phyloP scores from a whole-genome alignment of 2,797 vertebrate species.

The Hydrophis major region DNA sequence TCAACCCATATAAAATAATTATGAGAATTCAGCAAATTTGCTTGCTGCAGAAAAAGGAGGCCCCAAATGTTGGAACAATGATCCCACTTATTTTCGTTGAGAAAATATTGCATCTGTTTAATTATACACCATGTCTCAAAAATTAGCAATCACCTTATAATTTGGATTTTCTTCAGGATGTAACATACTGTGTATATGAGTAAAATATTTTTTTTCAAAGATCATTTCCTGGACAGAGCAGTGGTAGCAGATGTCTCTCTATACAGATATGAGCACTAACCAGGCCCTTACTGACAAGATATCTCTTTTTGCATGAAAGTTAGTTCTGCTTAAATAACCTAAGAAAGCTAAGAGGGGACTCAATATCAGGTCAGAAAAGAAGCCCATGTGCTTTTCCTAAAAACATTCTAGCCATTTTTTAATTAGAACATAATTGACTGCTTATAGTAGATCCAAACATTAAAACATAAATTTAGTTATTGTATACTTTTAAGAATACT shows the following conservation, averaged over 20 bases:
- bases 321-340: conserved; percentile 63
- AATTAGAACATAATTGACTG: conserved; percentile 20
- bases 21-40: too few species aligned
- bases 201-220: conserved; percentile 59
- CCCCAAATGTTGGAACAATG: not conserved
- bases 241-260: conserved; percentile 66
- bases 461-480: conserved; percentile 6
- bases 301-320: conserved; percentile 60
- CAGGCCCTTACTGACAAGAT: conserved; percentile 66
- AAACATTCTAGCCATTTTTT: conserved; percentile 60
- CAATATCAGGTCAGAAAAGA: conserved; percentile 55
- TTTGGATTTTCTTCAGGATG: conserved; percentile 57
- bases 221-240: conserved; percentile 67
- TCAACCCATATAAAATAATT: not conserved
- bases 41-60: not conserved
- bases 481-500: not conserved
- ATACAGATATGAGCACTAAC: conserved; percentile 64
- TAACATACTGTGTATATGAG: conserved; percentile 45
- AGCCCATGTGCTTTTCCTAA: not conserved
- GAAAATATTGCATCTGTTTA: conserved; percentile 18
- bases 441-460: conserved; percentile 33
- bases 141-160: conserved; percentile 26
- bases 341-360: conserved; percentile 58
- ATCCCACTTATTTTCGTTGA: not conserved
- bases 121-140: not conserved